A percentile compares a stretch with the other conserved stretches of the same genome.
Evolutionary conservation across 2,113 vertebrate species (phyloP).

Genomic region (Myrmophylax atrothorax): DNA sequence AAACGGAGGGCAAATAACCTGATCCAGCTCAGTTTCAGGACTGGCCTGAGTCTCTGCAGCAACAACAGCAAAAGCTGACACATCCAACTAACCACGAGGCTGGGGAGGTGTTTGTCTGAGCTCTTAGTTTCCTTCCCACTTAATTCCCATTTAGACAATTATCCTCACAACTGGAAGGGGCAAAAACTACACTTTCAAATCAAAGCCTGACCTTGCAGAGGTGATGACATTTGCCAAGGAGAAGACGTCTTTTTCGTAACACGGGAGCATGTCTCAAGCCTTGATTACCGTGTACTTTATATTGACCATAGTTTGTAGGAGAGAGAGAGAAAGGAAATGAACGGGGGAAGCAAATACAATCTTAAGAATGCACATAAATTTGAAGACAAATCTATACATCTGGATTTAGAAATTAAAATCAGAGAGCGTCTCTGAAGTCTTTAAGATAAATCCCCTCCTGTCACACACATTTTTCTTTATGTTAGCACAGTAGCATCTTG

Average conservation of each 20-base stretch:
- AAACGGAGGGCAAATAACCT: neutral
- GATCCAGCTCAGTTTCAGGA: neutral
- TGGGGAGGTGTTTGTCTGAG: neutral
- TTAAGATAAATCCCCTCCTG: neutral
- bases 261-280: neutral
- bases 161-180: neutral
- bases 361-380: neutral
- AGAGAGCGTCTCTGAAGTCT: neutral
- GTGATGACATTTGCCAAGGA: neutral
- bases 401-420: neutral
- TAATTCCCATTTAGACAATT: neutral
- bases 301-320: neutral
- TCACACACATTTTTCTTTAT: neutral
- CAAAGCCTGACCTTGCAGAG: conserved; percentile 2
- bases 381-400: neutral
- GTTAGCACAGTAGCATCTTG: neutral
- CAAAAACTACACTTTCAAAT: neutral
- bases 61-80: neutral
- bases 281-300: neutral
- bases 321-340: neutral
- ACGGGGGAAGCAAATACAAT: neutral
- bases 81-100: neutral
- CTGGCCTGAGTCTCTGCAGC: neutral
- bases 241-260: neutral
- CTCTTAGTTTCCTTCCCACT: neutral